Conservation (phyloP, 2,797 vertebrate species). For the Tragelaphus eurycerus region DNA sequence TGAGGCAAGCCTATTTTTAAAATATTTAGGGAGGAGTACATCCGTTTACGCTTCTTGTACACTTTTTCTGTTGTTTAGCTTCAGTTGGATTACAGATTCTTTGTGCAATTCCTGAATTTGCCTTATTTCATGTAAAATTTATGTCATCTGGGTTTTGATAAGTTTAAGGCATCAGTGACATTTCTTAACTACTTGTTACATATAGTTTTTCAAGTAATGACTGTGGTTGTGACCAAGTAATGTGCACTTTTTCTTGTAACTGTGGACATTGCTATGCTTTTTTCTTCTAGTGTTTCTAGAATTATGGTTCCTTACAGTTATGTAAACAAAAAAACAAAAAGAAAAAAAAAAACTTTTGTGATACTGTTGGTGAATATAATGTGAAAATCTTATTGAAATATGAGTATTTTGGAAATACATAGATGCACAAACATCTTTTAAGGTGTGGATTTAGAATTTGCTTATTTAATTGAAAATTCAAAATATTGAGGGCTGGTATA, state of each 20-base stretch:
- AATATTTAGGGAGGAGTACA: constrained; percentile 84
- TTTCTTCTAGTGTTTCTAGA: constrained; percentile 91
- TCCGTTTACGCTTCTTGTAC: constrained; percentile 85
- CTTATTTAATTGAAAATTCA: constrained; percentile 86
- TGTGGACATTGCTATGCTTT: constrained; percentile 91
- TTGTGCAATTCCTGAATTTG: constrained; percentile 91
- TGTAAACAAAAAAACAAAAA: constrained; percentile 79
- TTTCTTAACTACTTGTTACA: constrained; percentile 90
- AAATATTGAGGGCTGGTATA: constrained; percentile 87
- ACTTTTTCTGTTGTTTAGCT: constrained; percentile 84
- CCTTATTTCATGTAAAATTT: constrained; percentile 90
- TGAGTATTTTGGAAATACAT: constrained; percentile 89
- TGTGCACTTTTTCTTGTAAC: constrained; percentile 92
- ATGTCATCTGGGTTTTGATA: constrained; percentile 86
- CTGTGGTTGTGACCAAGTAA: constrained; percentile 92
- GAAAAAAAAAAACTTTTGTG: constrained; percentile 87
- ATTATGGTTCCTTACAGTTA: constrained; percentile 89
- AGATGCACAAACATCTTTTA: constrained; percentile 86
- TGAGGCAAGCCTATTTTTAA: constrained; percentile 85
- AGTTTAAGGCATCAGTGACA: constrained; percentile 88
- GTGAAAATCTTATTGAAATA: constrained; percentile 90
- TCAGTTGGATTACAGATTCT: constrained; percentile 85
- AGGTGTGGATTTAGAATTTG: constrained; percentile 85
- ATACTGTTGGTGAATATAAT: constrained; percentile 92
- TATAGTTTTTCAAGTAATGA: constrained; percentile 90